Percentiles rank a stretch among this genome's conserved stretches.
phyloP scores from a whole-genome alignment of 2,797 vertebrate species.

The Artibeus jamaicensis region DNA sequence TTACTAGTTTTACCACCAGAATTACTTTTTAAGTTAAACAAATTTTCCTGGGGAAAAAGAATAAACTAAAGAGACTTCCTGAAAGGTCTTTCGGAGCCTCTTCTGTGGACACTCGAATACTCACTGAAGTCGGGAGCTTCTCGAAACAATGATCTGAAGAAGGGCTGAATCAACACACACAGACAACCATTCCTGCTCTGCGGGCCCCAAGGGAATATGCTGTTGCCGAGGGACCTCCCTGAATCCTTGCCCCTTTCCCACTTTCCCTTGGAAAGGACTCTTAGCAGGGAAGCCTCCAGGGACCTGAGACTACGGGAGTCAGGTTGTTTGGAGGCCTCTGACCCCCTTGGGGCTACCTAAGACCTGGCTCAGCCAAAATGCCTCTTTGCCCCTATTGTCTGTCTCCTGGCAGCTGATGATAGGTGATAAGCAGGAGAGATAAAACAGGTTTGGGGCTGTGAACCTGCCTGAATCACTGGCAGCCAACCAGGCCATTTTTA shows the following conservation, averaged over 20 bases:
- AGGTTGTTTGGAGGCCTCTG: neutral
- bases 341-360: neutral
- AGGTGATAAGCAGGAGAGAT: conserved; percentile 66
- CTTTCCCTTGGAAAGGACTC: neutral
- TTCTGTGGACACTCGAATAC: neutral
- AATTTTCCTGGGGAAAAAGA: neutral
- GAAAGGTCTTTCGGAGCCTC: neutral
- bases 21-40: neutral
- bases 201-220: neutral
- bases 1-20: neutral
- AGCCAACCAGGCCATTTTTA: conserved; percentile 65
- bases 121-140: neutral
- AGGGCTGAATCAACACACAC: neutral
- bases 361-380: conserved; percentile 27
- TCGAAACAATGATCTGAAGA: neutral
- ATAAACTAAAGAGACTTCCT: neutral
- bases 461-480: conserved; percentile 72
- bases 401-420: conserved; percentile 70
- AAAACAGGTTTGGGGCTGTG: conserved; percentile 61
- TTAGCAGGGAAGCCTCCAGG: neutral
- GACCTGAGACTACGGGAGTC: neutral
- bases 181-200: neutral
- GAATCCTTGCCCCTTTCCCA: neutral
- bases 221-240: neutral
- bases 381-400: conserved; percentile 67